phyloP scores from a whole-genome alignment of 2,888 invertebrate species.

The Mythimna pallens region DNA sequence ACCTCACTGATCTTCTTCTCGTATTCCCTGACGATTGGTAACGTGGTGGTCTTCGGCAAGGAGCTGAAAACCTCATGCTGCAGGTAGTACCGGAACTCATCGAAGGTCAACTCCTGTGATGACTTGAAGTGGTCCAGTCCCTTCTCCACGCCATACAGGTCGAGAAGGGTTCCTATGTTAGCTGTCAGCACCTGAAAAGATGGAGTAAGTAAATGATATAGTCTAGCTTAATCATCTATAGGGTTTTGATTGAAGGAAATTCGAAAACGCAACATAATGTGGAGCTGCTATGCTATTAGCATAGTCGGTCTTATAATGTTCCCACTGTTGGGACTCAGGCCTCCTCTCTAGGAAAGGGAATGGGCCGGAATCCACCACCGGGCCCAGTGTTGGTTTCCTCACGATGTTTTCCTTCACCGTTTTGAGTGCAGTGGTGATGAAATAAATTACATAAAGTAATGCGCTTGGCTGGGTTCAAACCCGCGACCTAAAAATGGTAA shows the following conservation, averaged over 20 bases:
- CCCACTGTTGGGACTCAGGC: no score
- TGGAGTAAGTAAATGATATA: not conserved
- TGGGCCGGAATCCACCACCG: no score
- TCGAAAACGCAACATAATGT: not conserved
- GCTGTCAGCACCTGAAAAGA: slow-evolving; percentile 93
- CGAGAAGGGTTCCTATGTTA: slow-evolving; percentile 94
- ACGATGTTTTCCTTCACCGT: no score
- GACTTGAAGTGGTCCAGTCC: slow-evolving; percentile 95
- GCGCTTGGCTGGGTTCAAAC: no score
- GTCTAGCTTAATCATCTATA: not conserved
- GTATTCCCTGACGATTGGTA: slow-evolving; percentile 90
- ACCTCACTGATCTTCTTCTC: slow-evolving; percentile 94
- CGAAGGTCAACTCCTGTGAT: slow-evolving; percentile 92
- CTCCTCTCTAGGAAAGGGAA: no score
- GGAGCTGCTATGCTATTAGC: not conserved
- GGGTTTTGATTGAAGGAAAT: not conserved
- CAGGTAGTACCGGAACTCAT: slow-evolving; percentile 94
- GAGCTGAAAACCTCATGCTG: slow-evolving; percentile 94
- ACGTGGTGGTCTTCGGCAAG: slow-evolving; percentile 90
- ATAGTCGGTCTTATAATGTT: no score
- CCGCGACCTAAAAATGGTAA: no score
- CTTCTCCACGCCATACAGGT: slow-evolving; percentile 94
- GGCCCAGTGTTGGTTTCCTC: no score
- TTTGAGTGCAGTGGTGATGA: no score
- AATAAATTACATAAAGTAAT: no score